phyloP scores from a whole-genome alignment of 2,888 invertebrate species.

The Drosophila mulleri region DNA sequence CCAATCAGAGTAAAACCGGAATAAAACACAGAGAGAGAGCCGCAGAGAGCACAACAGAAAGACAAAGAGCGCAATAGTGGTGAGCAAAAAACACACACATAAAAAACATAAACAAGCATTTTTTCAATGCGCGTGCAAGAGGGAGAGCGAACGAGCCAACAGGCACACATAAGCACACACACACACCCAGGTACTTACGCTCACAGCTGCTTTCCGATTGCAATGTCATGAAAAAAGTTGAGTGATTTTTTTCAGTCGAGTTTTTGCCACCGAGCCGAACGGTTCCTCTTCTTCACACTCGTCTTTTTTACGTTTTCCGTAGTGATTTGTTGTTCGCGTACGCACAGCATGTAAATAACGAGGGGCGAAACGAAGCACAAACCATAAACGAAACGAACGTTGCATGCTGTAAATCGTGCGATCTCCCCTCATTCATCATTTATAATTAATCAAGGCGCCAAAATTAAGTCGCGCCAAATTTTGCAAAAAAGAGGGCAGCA shows the following conservation, averaged over 20 bases:
- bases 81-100: conserved; percentile 63
- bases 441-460: conserved; percentile 48
- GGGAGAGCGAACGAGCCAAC: conserved; percentile 30
- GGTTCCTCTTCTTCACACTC: conserved; percentile 54
- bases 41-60: conserved; percentile 29
- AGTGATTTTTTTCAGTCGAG: conserved; percentile 85
- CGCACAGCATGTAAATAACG: conserved; percentile 63
- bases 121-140: conserved; percentile 52
- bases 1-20: conserved; percentile 61
- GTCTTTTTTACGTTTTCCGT: conserved; percentile 60
- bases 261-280: conserved; percentile 84
- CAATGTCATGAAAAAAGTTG: conserved; percentile 68
- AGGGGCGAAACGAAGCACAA: conserved; percentile 27
- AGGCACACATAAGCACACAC: conserved; percentile 25
- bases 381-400: conserved; percentile 26
- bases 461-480: conserved; percentile 59
- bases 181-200: conserved; percentile 39
- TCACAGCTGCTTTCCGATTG: conserved; percentile 50
- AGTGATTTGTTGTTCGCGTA: conserved; percentile 62
- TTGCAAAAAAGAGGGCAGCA: conserved; percentile 52
- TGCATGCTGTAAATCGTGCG: conserved; percentile 28
- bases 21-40: conserved; percentile 33
- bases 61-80: conserved; percentile 38
- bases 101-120: conserved; percentile 80
- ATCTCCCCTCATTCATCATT: conserved; percentile 12